Conservation (phyloP, 2,797 vertebrate species). For the Spinus pinus region DNA sequence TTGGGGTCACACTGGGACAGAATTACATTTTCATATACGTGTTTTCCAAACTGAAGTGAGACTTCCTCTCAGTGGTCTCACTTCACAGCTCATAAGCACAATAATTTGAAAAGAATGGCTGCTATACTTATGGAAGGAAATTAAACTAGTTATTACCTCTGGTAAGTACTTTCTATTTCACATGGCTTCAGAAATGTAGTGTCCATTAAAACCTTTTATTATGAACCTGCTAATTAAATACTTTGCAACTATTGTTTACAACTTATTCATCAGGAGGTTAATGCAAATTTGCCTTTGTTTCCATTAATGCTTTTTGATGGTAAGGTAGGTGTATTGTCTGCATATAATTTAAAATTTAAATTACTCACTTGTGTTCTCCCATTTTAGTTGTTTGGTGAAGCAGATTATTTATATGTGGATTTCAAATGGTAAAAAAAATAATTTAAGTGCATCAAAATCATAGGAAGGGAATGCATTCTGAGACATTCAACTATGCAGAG, state of each 20-base stretch:
- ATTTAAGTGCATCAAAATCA: not conserved
- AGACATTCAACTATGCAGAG: not conserved
- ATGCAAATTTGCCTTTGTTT: not conserved
- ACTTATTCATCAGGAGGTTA: not conserved
- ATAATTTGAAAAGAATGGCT: conserved; percentile 25
- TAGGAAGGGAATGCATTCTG: not conserved
- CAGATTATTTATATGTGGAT: not conserved
- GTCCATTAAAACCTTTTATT: not conserved
- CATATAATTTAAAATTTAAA: conserved; percentile 31
- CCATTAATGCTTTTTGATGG: not conserved
- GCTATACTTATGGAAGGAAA: conserved; percentile 22
- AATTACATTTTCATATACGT: not conserved
- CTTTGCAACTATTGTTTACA: not conserved
- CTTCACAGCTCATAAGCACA: conserved; percentile 9
- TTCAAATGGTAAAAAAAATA: not conserved
- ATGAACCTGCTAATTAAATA: not conserved
- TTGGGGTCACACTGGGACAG: not conserved
- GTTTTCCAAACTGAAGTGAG: not conserved
- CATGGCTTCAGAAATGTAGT: not conserved
- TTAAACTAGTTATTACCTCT: conserved; percentile 39
- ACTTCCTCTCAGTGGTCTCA: not conserved
- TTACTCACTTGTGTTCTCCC: not conserved
- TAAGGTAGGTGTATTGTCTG: not conserved
- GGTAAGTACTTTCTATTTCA: conserved; percentile 36
- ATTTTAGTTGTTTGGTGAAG: not conserved